These are phyloP conservation scores for Epizoanthus fatuus DNA, from an alignment of 92 coral and sea anemone species.

Conservation along the genomic window DNA sequence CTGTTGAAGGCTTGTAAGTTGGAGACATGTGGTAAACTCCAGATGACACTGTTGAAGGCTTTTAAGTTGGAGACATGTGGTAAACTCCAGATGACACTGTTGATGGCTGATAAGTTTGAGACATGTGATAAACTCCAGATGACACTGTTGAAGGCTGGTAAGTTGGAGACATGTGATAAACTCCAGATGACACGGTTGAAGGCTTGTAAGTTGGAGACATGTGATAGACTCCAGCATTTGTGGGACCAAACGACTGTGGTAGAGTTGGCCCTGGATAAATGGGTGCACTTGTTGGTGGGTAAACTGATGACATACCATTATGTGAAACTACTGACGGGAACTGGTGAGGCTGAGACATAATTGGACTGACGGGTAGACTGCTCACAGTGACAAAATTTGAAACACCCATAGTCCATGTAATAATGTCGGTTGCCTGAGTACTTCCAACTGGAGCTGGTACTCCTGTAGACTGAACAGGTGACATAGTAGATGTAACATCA, in stretches of 20 bases:
- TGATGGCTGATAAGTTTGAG: neutral
- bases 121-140: neutral
- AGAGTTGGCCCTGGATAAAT: neutral
- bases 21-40: neutral
- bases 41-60: neutral
- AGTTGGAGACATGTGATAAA: neutral
- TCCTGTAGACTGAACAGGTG: too few relatives aligned
- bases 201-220: neutral
- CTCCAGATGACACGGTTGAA: neutral
- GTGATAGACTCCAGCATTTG: neutral
- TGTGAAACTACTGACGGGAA: neutral
- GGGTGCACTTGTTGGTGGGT: neutral
- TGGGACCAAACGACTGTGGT: too few relatives aligned
- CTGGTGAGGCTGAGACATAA: neutral
- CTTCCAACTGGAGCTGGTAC: too few relatives aligned
- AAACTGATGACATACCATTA: conserved; percentile 10
- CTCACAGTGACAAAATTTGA: neutral
- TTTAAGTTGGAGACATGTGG: neutral
- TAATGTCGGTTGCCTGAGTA: too few relatives aligned
- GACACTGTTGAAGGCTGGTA: neutral
- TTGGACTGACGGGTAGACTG: neutral
- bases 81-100: neutral
- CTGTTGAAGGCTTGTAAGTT: neutral
- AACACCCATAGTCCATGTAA: too few relatives aligned
- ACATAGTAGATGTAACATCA: too few relatives aligned